A percentile compares a stretch with the other conserved stretches of the same genome.
Conservation (phyloP, 2,797 vertebrate species). For the Micropoecilia bifurca region DNA sequence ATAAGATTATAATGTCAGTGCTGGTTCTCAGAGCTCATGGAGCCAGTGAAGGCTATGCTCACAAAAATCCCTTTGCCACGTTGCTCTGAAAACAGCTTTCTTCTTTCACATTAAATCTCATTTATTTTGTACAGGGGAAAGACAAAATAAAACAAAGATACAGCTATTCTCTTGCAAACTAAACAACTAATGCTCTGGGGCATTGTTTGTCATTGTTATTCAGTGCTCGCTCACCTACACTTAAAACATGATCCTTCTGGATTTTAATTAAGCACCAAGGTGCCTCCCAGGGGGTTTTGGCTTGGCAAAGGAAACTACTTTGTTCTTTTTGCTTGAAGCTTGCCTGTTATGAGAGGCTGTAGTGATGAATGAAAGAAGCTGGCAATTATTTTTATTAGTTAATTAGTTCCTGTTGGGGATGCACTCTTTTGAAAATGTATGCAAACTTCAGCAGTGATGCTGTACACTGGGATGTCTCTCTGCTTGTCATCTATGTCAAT, state of each 20-base stretch:
- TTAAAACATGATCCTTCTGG: slow-evolving; percentile 88
- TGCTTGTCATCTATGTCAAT: slow-evolving; percentile 29
- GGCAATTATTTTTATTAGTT: slow-evolving; percentile 82
- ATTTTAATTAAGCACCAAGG: slow-evolving; percentile 88
- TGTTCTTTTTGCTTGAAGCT: slow-evolving; percentile 83
- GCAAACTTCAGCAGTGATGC: slow-evolving; percentile 44
- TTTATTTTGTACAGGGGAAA: slow-evolving; percentile 60
- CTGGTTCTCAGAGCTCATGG: slow-evolving; percentile 71
- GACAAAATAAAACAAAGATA: slow-evolving; percentile 53
- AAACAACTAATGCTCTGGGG: slow-evolving; percentile 77
- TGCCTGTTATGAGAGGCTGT: slow-evolving; percentile 75
- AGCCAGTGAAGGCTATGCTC: slow-evolving; percentile 65
- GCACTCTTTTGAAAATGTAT: slow-evolving; percentile 62
- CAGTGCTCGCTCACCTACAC: slow-evolving; percentile 83
- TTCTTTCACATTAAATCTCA: slow-evolving; percentile 65
- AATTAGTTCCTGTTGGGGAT: slow-evolving; percentile 80
- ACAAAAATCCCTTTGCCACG: slow-evolving; percentile 51
- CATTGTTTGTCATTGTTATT: slow-evolving; percentile 87
- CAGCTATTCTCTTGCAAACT: slow-evolving; percentile 75
- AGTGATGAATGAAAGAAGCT: slow-evolving; percentile 75
- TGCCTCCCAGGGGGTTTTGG: slow-evolving; percentile 81
- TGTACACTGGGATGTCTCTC: slow-evolving; percentile 48
- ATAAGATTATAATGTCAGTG: slow-evolving; percentile 79
- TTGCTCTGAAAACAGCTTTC: slow-evolving; percentile 36
- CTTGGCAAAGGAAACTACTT: slow-evolving; percentile 84